Base-by-base conservation (phyloP, 2,113 vertebrate genomes). In the Lutjanus erythropterus region DNA sequence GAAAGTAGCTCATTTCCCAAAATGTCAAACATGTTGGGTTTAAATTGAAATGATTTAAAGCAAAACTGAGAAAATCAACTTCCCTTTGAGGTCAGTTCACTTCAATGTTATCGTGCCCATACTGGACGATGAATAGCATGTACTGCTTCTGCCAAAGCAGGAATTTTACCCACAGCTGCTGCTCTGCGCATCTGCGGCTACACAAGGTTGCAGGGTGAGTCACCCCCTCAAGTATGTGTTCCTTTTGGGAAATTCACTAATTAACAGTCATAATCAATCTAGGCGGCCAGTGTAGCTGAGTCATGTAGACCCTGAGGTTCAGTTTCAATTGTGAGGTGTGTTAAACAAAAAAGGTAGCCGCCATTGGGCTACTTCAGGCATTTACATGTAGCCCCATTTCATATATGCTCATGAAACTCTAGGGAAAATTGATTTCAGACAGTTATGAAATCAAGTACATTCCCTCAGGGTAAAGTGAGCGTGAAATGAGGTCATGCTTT, bases 381-480 rank as follows among this genome's bases (percentile, higher is more conserved):
- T 87, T 87, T 75, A 60, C 75, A 66, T 33, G 47, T 46, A 59
- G 46, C 37, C 44, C 21, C 39, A 21, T 79, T 78, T 77, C 49
- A 62, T 49, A 42, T 18, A 56, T 56, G 42, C 29, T 55, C 41
- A 33, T 64, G 67, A 71, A 71, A 44, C 50, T 70, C 8, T 14
- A 58, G 77, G 74, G 80, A 65, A 83, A 81, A 53, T 42, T 25
- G 31, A 78, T 80, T 58, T 68, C 39, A 78, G 25, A 33, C 49
- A 8, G 56, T 84, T 85, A 75, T 86, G 88, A 92, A 89, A 86
- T 86, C 72, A 37, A 83, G 90, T 86, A 68, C 83, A 85, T 89
- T 81, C 81, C 88, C 83, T 68, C 25, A 21, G 25, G 55, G 70
- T 66, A 27, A 67, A 78, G 65, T 27, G n/a, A 61, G 72, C 11